Base-by-base conservation (phyloP, 2,888 invertebrate genomes). In the Pheosia gnoma region DNA sequence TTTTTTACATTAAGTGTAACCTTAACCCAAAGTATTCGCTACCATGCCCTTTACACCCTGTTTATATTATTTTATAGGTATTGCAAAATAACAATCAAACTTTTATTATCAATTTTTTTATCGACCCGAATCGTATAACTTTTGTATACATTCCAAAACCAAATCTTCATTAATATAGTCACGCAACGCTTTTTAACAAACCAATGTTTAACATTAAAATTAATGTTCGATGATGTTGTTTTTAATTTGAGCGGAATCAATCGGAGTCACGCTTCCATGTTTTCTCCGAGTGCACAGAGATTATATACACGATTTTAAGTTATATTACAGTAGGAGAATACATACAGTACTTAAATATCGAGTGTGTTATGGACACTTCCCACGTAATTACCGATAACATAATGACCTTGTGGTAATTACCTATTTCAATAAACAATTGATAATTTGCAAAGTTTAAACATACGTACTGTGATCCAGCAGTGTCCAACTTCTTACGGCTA, bases 211-310 rank as follows among this genome's bases (percentile, higher is more conserved):
- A 79, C 82, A 83, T 83, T 75, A 68, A 81, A 79, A 80, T 65
- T 80, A 80, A 84, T 81, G 71, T 59, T 61, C 59, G 52, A 62
- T 66, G 70, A 66, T 72, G 70, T 65, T 69, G 80, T 68, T 78
- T 78, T 82, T 76, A 75, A 81, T 79, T 72, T 66, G 59, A 54
- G 66, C 62, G 62, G 72, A 78, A 78, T 72, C 74, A 71, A 72
- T 61, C 57, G 55, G 3, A 75, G 77, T 74, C 82, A 82, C 80
- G 83, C 81, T 72, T 75, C 66, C 75, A 73, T 73, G 72, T 79
- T 80, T 83, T 80, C 79, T 68, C 72, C 63, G 61, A 51, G 36
- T 25, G 5, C 0, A 52, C 25, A 1, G 25, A 25, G 25, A 25
- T 25, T 25, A 25, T 25, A 25, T 25, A 25, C 25, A 25, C 25